Conservation (phyloP, 2,113 vertebrate genomes). For the Scomber japonicus region DNA sequence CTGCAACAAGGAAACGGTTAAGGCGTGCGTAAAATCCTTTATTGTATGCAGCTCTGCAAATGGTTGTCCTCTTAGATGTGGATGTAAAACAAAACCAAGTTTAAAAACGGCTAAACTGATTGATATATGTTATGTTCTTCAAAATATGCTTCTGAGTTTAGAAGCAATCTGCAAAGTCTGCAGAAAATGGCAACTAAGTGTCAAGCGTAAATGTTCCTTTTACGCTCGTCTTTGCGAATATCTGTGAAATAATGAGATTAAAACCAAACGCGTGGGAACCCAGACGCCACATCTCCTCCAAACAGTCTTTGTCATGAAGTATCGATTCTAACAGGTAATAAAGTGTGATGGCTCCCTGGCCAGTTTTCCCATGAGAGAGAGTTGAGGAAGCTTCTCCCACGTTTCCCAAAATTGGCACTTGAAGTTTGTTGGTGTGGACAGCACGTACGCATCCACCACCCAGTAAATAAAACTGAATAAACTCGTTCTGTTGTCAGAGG, state of each 20-base stretch:
- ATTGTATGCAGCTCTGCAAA: neutral
- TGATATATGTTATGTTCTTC: no score
- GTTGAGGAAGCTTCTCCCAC: neutral
- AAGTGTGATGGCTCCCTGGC: neutral
- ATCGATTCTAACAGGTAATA: conserved; percentile 47
- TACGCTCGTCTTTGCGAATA: neutral
- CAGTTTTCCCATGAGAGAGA: conserved; percentile 23
- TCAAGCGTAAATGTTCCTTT: neutral
- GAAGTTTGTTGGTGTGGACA: neutral
- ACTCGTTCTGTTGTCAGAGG: neutral
- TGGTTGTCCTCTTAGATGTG: neutral
- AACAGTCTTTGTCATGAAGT: neutral
- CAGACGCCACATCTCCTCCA: neutral
- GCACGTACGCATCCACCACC: neutral
- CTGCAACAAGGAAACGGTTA: neutral
- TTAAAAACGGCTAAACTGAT: neutral
- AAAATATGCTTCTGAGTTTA: neutral
- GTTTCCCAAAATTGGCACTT: neutral
- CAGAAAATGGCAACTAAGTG: no score
- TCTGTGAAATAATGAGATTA: neutral
- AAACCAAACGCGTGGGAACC: conserved; percentile 49
- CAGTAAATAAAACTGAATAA: neutral
- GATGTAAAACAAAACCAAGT: neutral
- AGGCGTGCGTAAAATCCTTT: conserved; percentile 22
- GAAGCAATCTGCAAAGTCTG: neutral